phyloP scores from a whole-genome alignment of 1,140 invertebrate genomes.

The Aphaenogaster floridana region DNA sequence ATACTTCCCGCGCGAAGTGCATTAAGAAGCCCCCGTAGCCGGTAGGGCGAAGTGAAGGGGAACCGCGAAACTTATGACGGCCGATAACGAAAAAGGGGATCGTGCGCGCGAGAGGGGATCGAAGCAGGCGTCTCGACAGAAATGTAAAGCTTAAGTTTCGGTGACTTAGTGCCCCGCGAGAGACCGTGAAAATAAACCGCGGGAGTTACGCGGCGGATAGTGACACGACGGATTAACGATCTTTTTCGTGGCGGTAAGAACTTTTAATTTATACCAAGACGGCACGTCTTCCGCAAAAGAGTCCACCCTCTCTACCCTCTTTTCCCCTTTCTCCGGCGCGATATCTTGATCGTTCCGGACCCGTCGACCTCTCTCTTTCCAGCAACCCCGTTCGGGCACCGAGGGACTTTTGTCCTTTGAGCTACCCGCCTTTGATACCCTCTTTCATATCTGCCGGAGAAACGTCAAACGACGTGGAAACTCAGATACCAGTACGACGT shows the following conservation, averaged over 20 bases:
- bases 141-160: conserved; percentile 70
- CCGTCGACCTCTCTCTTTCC: not conserved
- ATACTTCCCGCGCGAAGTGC: conserved; percentile 29
- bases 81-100: conserved; percentile 31
- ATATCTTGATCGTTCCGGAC: conserved; percentile 44
- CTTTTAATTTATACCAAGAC: conserved; percentile 80
- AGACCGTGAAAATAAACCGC: conserved; percentile 68
- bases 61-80: conserved; percentile 41
- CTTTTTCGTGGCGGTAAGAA: conserved; percentile 65
- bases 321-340: not conserved
- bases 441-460: conserved; percentile 57
- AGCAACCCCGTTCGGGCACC: not conserved
- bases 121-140: conserved; percentile 25
- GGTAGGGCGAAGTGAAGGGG: not conserved
- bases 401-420: conserved; percentile 67
- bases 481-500: conserved; percentile 63
- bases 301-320: not conserved
- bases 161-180: conserved; percentile 61
- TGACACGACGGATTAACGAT: conserved; percentile 80
- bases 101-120: conserved; percentile 5
- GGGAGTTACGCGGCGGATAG: conserved; percentile 69
- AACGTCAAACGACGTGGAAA: conserved; percentile 73
- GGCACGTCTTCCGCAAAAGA: conserved; percentile 59
- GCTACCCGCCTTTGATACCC: conserved; percentile 45
- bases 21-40: conserved; percentile 54